Percentiles rank a stretch among this genome's conserved stretches.
These are phyloP conservation scores for Epirrita christyi DNA, from an alignment of 2,888 invertebrate genomes.

Conservation along the genomic window DNA sequence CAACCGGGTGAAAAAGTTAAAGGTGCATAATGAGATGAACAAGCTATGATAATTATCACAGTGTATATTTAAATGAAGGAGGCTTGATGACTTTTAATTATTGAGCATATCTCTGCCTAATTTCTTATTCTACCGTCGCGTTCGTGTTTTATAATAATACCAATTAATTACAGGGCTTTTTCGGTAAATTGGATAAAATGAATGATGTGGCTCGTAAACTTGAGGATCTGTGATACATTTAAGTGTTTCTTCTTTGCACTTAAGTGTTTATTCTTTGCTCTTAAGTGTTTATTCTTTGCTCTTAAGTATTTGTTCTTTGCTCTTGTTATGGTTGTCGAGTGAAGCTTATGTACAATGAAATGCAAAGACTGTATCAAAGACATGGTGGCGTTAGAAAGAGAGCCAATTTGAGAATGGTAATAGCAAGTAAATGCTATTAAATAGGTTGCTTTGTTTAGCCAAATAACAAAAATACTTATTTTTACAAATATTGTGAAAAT, in stretches of 20 bases:
- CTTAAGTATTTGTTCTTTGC: too few relatives aligned
- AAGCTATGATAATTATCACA: conserved; percentile 21
- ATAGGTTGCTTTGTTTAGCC: too few relatives aligned
- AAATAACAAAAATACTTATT: too few relatives aligned
- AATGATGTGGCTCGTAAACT: not conserved
- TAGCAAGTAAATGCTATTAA: too few relatives aligned
- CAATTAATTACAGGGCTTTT: conserved; percentile 15
- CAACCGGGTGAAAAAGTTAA: conserved; percentile 18
- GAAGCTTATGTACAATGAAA: too few relatives aligned
- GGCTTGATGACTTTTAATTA: conserved; percentile 22
- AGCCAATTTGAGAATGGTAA: too few relatives aligned
- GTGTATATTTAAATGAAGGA: conserved; percentile 25
- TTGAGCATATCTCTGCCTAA: conserved; percentile 12
- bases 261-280: not conserved
- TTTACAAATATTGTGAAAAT: too few relatives aligned
- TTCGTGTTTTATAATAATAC: conserved; percentile 19
- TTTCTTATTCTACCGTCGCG: conserved; percentile 7
- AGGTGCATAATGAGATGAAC: conserved; percentile 16
- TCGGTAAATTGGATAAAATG: conserved; percentile 14
- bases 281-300: not conserved
- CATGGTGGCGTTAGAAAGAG: too few relatives aligned
- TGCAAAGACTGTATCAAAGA: too few relatives aligned
- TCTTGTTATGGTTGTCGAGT: too few relatives aligned
- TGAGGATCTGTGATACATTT: not conserved
- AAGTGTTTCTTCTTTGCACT: not conserved